Evolutionary conservation across 2,888 invertebrate genomes (phyloP).

Genomic region (Caradrina kadenii): DNA sequence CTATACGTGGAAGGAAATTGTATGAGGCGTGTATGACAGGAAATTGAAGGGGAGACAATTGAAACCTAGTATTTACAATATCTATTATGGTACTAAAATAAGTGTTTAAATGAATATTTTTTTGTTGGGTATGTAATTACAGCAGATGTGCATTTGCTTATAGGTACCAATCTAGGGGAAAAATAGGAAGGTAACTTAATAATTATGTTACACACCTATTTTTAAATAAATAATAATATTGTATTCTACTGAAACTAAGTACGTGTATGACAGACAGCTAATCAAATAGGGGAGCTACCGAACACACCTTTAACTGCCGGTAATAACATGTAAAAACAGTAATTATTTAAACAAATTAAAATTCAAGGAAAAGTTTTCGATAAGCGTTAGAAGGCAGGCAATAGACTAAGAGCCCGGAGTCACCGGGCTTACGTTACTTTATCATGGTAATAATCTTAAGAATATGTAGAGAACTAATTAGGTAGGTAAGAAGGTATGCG

Average conservation of each 20-base stretch:
- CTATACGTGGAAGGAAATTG: constrained; percentile 16
- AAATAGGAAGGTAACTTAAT: neutral
- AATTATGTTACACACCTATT: too few species aligned
- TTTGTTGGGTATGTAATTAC: neutral
- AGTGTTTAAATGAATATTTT: constrained; percentile 7
- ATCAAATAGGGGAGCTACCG: neutral
- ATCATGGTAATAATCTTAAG: too few species aligned
- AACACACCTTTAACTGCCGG: neutral
- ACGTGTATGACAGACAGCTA: neutral
- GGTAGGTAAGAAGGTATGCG: too few species aligned
- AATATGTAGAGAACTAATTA: too few species aligned
- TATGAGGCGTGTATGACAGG: constrained; percentile 25
- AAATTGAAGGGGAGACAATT: constrained; percentile 22
- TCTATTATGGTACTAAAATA: constrained; percentile 10
- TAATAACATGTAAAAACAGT: neutral
- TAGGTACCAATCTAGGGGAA: neutral
- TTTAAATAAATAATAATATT: too few species aligned
- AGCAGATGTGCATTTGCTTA: neutral
- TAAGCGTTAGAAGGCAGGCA: too few species aligned
- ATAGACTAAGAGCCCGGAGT: too few species aligned
- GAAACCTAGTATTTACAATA: neutral
- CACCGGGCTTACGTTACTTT: too few species aligned
- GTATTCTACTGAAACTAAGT: neutral
- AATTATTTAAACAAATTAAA: neutral
- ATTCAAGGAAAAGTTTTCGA: neutral